Percentiles rank a stretch among this genome's conserved stretches.
Conservation (phyloP, 2,113 vertebrate species). For the Ia io region DNA sequence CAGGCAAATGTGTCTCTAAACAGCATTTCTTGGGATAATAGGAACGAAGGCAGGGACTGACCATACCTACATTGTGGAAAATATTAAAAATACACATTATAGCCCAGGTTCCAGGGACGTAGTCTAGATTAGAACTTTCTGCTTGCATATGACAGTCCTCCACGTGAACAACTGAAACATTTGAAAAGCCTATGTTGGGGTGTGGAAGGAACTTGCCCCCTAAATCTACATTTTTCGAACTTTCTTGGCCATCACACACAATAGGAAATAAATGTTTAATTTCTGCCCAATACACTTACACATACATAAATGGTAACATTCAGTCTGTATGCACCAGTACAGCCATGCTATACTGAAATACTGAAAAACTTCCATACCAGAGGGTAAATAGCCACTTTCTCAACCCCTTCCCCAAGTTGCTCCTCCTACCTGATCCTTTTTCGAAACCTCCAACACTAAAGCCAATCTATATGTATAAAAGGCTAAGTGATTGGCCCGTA, state of each 20-base stretch:
- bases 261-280: slow-evolving; percentile 16
- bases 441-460: slow-evolving; percentile 17
- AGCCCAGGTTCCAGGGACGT: background rate
- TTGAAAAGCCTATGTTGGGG: background rate
- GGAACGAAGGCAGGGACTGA: background rate
- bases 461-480: too few species aligned
- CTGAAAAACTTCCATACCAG: background rate
- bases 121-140: background rate
- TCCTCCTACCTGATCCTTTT: background rate
- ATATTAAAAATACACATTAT: background rate
- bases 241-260: background rate
- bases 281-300: background rate
- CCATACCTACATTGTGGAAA: slow-evolving; percentile 1
- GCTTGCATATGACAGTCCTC: background rate
- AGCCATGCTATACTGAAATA: background rate
- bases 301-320: background rate
- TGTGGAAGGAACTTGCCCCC: background rate
- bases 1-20: background rate
- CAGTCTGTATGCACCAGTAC: background rate
- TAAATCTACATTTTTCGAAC: background rate
- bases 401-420: background rate
- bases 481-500: too few species aligned
- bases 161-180: slow-evolving; percentile 22
- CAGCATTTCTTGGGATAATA: slow-evolving; percentile 34
- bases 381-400: background rate